phyloP scores from a whole-genome alignment of 2,888 invertebrate genomes.

The Ophraella communa region DNA sequence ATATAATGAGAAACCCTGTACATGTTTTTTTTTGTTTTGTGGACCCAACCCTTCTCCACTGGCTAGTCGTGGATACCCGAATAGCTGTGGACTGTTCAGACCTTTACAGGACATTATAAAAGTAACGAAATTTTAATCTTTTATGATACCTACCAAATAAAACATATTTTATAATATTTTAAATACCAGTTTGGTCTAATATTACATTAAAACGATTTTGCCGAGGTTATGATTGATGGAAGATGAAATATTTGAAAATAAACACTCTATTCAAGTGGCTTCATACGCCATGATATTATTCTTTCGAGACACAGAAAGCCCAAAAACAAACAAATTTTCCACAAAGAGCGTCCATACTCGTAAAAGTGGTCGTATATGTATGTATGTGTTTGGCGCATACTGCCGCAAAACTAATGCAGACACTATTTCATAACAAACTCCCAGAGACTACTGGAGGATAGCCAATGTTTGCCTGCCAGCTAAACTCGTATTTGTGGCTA shows the following conservation, averaged over 20 bases:
- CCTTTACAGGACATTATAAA: no score
- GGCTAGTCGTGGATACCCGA: no score
- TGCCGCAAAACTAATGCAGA: slow-evolving; percentile 46
- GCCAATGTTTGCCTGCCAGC: slow-evolving; percentile 48
- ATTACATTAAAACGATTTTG: no score
- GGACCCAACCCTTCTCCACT: no score
- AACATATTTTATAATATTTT: no score
- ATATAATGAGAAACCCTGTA: no score
- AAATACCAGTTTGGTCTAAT: no score
- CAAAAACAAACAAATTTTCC: slow-evolving; percentile 24
- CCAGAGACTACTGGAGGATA: slow-evolving; percentile 48
- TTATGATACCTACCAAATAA: no score
- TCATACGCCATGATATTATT: not conserved
- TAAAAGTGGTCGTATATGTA: slow-evolving; percentile 49
- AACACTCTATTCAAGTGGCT: not conserved
- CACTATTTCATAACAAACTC: slow-evolving; percentile 48
- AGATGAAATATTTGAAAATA: not conserved
- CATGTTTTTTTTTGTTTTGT: no score
- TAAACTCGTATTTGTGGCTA: slow-evolving; percentile 38
- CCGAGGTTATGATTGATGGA: no score
- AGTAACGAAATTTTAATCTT: no score
- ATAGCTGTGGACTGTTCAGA: no score
- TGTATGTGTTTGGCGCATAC: slow-evolving; percentile 48
- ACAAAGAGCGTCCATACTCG: slow-evolving; percentile 39
- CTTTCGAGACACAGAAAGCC: slow-evolving; percentile 4